Percentiles rank a stretch among this genome's conserved stretches.
These are phyloP conservation scores for Monomorium pharaonis DNA, from an alignment of 1,140 invertebrate genomes.

Conservation along the genomic window DNA sequence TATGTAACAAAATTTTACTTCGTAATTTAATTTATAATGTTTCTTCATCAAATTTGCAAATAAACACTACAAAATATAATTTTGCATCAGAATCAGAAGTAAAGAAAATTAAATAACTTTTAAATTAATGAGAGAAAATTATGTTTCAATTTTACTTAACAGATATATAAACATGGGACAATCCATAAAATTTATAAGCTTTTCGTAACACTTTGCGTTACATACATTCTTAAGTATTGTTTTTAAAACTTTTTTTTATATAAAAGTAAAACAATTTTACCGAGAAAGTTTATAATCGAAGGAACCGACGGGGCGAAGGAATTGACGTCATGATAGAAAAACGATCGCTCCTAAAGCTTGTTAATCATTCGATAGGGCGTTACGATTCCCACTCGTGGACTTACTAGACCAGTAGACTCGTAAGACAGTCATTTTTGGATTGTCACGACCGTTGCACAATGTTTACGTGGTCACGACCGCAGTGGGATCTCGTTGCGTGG, in stretches of 20 bases:
- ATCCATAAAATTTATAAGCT: too few species aligned
- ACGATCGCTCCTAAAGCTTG: not conserved
- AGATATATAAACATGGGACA: too few species aligned
- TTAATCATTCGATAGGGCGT: not conserved
- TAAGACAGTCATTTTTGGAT: not conserved
- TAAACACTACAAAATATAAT: too few species aligned
- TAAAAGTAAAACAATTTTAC: not conserved
- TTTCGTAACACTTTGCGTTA: too few species aligned
- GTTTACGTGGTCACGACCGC: slow-evolving; percentile 66
- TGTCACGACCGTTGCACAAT: slow-evolving; percentile 57
- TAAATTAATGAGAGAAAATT: too few species aligned
- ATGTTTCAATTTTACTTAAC: too few species aligned
- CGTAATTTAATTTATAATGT: too few species aligned
- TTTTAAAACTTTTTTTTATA: not conserved
- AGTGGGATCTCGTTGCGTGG: slow-evolving; percentile 60
- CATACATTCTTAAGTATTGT: not conserved
- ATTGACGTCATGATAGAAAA: not conserved
- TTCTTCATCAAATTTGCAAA: too few species aligned
- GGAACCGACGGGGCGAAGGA: not conserved
- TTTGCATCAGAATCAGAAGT: too few species aligned
- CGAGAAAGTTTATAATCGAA: not conserved
- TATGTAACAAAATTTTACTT: too few species aligned
- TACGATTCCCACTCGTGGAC: not conserved
- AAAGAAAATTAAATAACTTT: too few species aligned
- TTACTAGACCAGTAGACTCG: not conserved